Percentiles rank a stretch among this genome's conserved stretches.
phyloP scores from a whole-genome alignment of 2,888 invertebrate genomes.

The Oxyteleia sp. region DNA sequence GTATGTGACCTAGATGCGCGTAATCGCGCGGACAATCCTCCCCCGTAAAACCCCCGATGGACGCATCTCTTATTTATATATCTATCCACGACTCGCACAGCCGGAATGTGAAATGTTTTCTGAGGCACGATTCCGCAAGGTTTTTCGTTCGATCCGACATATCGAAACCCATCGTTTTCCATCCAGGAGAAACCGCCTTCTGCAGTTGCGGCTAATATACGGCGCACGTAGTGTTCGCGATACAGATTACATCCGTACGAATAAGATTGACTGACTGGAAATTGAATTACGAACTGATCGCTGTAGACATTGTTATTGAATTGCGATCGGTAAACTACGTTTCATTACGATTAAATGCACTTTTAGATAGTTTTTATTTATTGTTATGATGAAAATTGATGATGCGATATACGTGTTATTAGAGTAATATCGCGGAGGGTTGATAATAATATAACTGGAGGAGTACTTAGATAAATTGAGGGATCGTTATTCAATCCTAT shows the following conservation, averaged over 20 bases:
- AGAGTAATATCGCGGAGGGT: no score
- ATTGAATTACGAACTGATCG: constrained; percentile 63
- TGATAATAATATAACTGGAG: no score
- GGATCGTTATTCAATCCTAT: no score
- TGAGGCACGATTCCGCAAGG: constrained; percentile 3
- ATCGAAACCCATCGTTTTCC: constrained; percentile 54
- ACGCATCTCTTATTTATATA: constrained; percentile 76
- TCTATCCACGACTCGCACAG: constrained; percentile 58
- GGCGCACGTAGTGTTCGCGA: constrained; percentile 57
- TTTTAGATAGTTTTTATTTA: constrained; percentile 24
- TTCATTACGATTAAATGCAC: constrained; percentile 50
- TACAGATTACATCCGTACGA: constrained; percentile 62
- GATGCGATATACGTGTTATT: no score
- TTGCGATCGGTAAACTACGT: constrained; percentile 46
- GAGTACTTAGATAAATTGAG: no score
- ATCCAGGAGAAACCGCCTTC: constrained; percentile 30
- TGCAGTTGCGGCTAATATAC: constrained; percentile 63
- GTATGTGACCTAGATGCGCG: constrained; percentile 72
- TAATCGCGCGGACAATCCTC: constrained; percentile 77
- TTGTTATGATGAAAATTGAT: no score
- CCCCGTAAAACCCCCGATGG: constrained; percentile 60
- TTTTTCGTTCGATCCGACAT: constrained; percentile 42
- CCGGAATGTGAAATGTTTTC: constrained; percentile 33
- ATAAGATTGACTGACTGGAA: constrained; percentile 66
- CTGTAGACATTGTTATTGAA: constrained; percentile 65